phyloP scores from a whole-genome alignment of 2,797 vertebrate species.

The Coccyzus lansbergi region DNA sequence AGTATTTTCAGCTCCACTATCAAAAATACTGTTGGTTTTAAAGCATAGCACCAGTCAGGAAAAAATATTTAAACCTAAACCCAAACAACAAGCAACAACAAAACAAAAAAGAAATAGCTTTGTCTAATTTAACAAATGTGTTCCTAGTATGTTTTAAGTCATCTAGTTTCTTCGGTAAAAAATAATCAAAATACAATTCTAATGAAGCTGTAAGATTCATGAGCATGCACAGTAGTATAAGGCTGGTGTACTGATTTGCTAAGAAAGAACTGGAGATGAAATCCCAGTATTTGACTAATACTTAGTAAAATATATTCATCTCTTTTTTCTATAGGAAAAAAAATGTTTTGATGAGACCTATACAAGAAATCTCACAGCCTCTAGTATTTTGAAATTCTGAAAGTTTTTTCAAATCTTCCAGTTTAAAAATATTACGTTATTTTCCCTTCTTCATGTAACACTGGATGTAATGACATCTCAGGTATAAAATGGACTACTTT shows the following conservation, averaged over 20 bases:
- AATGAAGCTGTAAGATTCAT: background rate
- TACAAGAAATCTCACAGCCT: background rate
- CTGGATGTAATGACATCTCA: background rate
- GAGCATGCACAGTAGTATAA: background rate
- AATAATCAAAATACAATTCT: background rate
- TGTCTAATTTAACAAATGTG: background rate
- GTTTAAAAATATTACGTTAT: background rate
- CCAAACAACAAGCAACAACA: rapidly evolving
- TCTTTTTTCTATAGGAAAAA: background rate
- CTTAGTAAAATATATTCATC: background rate
- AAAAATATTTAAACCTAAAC: background rate
- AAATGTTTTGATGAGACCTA: background rate
- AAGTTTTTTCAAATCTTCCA: background rate
- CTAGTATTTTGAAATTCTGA: background rate
- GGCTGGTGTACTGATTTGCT: background rate
- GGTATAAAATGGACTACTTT: background rate
- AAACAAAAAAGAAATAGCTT: background rate
- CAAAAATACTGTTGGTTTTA: background rate
- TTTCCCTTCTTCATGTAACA: background rate
- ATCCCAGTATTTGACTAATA: background rate
- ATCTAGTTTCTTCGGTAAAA: background rate
- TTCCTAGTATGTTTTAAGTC: background rate
- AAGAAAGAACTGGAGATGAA: background rate
- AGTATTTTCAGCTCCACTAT: background rate
- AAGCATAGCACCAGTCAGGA: background rate